Conservation (phyloP, 2,797 vertebrate species). For the Alcedo atthis region DNA sequence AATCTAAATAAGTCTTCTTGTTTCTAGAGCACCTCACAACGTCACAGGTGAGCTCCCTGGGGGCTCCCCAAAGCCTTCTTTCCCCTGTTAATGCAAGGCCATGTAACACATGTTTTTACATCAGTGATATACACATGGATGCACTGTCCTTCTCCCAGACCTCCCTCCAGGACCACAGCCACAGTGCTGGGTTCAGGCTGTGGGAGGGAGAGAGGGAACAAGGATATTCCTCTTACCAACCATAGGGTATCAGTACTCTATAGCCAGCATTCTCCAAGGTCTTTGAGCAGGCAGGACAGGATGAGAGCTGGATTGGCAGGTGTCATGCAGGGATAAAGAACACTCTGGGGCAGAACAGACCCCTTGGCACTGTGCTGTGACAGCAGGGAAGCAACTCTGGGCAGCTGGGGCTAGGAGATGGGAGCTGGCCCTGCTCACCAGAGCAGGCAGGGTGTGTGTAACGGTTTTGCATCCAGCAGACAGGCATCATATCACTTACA, state of each 20-base stretch:
- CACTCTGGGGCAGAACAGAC: neutral
- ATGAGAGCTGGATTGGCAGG: neutral
- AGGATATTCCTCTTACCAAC: neutral
- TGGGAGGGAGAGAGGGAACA: neutral
- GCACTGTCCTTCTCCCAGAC: neutral
- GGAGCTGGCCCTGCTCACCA: neutral
- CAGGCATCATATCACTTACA: neutral
- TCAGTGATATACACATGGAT: accelerated
- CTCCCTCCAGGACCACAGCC: neutral
- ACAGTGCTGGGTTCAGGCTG: neutral
- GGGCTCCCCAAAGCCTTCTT: neutral
- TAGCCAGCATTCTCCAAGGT: neutral
- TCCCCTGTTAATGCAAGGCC: neutral
- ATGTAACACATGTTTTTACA: neutral
- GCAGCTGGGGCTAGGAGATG: neutral
- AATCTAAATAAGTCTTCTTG: neutral
- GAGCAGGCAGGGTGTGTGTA: accelerated
- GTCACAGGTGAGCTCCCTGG: neutral
- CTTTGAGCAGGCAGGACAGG: neutral
- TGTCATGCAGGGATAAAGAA: neutral
- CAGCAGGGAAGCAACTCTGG: neutral
- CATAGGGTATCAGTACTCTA: neutral
- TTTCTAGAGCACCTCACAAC: neutral
- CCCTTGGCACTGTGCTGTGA: neutral
- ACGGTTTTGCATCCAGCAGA: neutral